phyloP scores from a whole-genome alignment of 2,888 invertebrate genomes.

The Neoascia interrupta region DNA sequence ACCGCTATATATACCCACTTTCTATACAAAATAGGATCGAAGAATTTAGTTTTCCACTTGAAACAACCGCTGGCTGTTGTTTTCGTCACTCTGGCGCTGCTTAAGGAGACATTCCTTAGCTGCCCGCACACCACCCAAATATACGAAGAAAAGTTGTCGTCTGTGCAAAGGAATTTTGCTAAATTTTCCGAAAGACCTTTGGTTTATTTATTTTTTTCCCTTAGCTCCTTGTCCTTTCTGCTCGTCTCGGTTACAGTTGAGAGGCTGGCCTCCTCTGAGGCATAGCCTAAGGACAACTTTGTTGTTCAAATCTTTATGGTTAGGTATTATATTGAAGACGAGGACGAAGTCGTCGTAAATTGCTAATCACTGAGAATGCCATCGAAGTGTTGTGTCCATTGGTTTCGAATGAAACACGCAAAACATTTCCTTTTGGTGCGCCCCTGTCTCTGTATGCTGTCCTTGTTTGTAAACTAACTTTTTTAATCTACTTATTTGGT shows the following conservation, averaged over 20 bases:
- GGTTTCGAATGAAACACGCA: conserved; percentile 12
- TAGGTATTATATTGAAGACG: neutral
- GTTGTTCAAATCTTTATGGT: conserved; percentile 36
- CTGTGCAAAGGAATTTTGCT: conserved; percentile 24
- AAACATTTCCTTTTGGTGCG: conserved; percentile 6
- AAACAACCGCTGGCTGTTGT: conserved; percentile 26
- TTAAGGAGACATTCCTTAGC: too few relatives aligned
- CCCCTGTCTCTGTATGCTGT: too few relatives aligned
- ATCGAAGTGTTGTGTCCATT: conserved; percentile 26
- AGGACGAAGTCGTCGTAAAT: neutral
- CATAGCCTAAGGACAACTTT: too few relatives aligned
- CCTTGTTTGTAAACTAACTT: too few relatives aligned
- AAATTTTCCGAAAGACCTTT: conserved; percentile 27
- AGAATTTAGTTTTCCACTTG: conserved; percentile 49
- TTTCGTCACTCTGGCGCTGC: conserved; percentile 32
- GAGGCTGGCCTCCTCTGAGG: too few relatives aligned
- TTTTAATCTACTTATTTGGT: conserved; percentile 59
- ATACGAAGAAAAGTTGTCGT: conserved; percentile 5
- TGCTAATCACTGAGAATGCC: conserved; percentile 41
- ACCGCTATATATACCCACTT: conserved; percentile 38
- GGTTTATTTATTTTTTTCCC: neutral
- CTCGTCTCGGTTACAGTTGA: conserved; percentile 33
- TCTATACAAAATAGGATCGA: conserved; percentile 40
- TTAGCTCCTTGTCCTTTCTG: neutral
- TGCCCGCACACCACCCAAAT: neutral